phyloP scores from a whole-genome alignment of 2,888 invertebrate genomes.

The Strigamia crassipes region DNA sequence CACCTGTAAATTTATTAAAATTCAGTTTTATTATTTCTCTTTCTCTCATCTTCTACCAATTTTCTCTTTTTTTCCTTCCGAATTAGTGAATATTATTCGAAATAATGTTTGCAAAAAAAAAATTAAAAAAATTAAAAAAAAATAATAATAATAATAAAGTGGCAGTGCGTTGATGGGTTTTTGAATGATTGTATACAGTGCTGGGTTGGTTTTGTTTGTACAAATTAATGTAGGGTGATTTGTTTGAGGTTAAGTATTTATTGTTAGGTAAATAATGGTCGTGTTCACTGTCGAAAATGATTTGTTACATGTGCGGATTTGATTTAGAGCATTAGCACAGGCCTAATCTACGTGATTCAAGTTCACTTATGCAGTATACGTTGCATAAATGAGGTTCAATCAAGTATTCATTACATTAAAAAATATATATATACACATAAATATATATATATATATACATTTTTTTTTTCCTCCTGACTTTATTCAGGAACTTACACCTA shows the following conservation, averaged over 20 bases:
- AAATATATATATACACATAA: too few species aligned
- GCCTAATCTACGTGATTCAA: background rate
- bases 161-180: background rate
- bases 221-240: constrained; percentile 16
- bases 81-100: background rate
- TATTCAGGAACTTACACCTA: too few species aligned
- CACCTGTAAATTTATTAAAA: constrained; percentile 39
- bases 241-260: background rate
- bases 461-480: too few species aligned
- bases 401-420: too few species aligned
- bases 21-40: background rate
- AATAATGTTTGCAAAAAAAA: background rate
- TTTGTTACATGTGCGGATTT: background rate
- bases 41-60: background rate
- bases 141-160: background rate
- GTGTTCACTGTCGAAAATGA: constrained; percentile 25
- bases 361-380: background rate
- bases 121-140: too few species aligned
- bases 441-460: too few species aligned
- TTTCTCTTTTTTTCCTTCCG: background rate
- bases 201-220: constrained; percentile 19
- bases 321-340: background rate
- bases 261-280: constrained; percentile 1
- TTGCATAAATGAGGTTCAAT: background rate
- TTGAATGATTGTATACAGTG: background rate